A percentile compares a stretch with the other conserved stretches of the same genome.
phyloP scores from a whole-genome alignment of 2,797 vertebrate species.

The Myotis vivesi region DNA sequence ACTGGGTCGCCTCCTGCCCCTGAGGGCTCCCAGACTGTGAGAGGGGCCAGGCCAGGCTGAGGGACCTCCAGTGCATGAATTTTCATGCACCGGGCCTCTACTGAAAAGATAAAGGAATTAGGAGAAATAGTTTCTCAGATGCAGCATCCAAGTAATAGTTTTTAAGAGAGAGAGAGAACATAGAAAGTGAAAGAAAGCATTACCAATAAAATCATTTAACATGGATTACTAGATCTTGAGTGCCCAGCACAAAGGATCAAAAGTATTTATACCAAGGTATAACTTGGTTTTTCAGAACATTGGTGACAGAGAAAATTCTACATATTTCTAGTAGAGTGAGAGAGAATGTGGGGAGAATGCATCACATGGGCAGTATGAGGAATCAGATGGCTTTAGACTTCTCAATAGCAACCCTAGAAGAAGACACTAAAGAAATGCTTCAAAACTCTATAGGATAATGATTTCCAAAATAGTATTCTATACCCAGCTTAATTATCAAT shows the following conservation, averaged over 20 bases:
- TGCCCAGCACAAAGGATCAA: background rate
- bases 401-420: background rate
- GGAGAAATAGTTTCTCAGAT: background rate
- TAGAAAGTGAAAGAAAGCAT: background rate
- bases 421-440: background rate
- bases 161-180: background rate
- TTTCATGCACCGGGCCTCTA: too few species aligned
- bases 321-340: background rate
- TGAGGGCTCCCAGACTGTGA: too few species aligned
- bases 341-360: background rate
- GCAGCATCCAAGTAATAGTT: background rate
- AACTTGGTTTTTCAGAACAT: background rate
- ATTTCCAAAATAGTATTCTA: conserved; percentile 4
- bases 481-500: conserved; percentile 3
- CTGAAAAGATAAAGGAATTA: background rate
- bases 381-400: background rate
- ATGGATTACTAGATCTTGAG: background rate
- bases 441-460: background rate
- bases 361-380: background rate
- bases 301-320: background rate
- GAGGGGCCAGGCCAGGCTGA: too few species aligned
- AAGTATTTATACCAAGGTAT: background rate
- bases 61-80: too few species aligned
- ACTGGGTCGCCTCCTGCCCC: too few species aligned
- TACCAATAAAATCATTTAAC: background rate